Evolutionary conservation across 2,113 vertebrate species (phyloP), one percentile per base, ranked within the genome.

Genomic region (Microcebus jonahi): DNA sequence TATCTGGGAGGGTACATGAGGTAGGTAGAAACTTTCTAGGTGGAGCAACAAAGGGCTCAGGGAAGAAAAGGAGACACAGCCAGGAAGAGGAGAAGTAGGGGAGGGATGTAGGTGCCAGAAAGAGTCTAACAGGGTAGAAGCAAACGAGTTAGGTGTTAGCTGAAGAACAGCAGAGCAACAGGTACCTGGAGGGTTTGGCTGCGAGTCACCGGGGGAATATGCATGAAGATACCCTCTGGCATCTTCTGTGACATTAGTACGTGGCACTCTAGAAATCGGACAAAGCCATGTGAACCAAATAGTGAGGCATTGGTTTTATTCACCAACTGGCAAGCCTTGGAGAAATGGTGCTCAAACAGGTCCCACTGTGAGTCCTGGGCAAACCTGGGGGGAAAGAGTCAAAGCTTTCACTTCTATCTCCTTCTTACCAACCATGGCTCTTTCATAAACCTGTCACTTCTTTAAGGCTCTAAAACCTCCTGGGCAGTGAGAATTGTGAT

Each of bases 261-360:
- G 1, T 96, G 84, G 34, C 97, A 97, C 65, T 97, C 97, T 6
- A 97, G 85, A 88, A 97, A 97, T 34, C 81, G 84, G 50, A 96
- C 90, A 89, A 97, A 97, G 75, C 97, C 96, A 45, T 96, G 96
- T 13, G 90, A 95, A 71, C 96, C 97, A 92, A 97, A 97, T 0
- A 97, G 76, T 4, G 97, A 97, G 20, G 95, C 93, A 15, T 95
- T 94, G 31, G 94, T 97, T 93, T 63, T 91, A 85, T 76, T 76
- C 80, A 97, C 90, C 88, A 97, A 55, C 42, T 48, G 73, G 55
- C 11, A 36, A 48, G 97, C 91, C 76, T 94, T 97, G 42, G 84
- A 90, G 70, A 97, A 93, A 91, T 89, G 88, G 36, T 91, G 17
- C 31, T 97, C 61, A 63, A 88, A 97, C 2, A 84, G 90, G 59